phyloP scores from a whole-genome alignment of 2,113 vertebrate genomes.

The Pangasianodon gigas region DNA sequence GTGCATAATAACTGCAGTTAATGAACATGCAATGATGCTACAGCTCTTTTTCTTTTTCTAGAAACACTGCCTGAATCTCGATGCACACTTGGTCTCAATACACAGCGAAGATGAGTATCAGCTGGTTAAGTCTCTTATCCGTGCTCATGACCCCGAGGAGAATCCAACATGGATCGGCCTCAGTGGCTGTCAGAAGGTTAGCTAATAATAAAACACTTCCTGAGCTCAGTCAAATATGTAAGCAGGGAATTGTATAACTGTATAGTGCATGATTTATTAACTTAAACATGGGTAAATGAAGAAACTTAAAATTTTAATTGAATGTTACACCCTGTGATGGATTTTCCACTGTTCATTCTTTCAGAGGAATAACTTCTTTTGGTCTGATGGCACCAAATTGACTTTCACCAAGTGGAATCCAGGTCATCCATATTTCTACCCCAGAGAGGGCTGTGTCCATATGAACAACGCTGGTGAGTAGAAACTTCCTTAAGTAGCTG shows the following conservation, averaged over 20 bases:
- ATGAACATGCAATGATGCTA: background rate
- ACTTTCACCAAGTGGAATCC: background rate
- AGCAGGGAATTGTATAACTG: background rate
- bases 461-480: slow-evolving; percentile 9
- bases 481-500: background rate
- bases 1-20: background rate
- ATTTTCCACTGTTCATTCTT: background rate
- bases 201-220: background rate
- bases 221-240: background rate
- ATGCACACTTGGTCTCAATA: slow-evolving; percentile 27
- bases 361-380: background rate
- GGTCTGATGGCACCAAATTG: slow-evolving; percentile 22
- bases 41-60: background rate
- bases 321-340: background rate
- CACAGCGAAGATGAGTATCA: slow-evolving; percentile 21
- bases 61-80: background rate
- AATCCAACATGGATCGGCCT: slow-evolving; percentile 17
- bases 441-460: slow-evolving; percentile 20
- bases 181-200: slow-evolving; percentile 5
- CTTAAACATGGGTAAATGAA: background rate
- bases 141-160: background rate
- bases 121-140: background rate
- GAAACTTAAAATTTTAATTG: background rate
- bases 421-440: background rate
- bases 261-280: background rate